These are phyloP conservation scores for Ctena decussata DNA, from an alignment of 2,888 invertebrate genomes.

Conservation along the genomic window DNA sequence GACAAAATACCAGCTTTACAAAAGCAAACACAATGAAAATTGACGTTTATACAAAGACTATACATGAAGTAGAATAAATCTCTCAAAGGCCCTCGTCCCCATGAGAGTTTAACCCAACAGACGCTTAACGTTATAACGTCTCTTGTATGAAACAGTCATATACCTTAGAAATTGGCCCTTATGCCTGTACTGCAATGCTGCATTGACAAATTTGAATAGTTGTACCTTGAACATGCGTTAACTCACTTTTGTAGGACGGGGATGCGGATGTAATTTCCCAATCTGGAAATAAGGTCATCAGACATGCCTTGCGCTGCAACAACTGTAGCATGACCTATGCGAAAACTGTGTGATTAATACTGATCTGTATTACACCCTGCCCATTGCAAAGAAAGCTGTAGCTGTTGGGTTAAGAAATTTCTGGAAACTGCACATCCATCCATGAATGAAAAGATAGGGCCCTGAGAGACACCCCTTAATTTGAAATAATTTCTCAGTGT, in stretches of 20 bases:
- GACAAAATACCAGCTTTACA: no score
- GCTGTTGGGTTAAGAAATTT: not conserved
- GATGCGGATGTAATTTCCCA: not conserved
- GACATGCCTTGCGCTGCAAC: not conserved
- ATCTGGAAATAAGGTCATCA: not conserved
- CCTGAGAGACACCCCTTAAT: not conserved
- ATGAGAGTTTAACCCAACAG: no score
- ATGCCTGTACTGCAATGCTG: no score
- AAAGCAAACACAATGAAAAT: no score
- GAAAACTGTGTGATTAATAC: not conserved
- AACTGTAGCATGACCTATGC: not conserved
- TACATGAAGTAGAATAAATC: no score
- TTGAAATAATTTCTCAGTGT: not conserved
- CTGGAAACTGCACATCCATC: not conserved
- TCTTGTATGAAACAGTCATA: no score
- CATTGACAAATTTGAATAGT: no score
- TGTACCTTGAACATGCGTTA: no score
- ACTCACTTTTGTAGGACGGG: not conserved
- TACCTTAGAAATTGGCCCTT: no score
- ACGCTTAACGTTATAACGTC: no score
- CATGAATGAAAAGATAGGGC: conserved; percentile 7
- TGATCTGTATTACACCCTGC: not conserved
- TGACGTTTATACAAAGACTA: no score
- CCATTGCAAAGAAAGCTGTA: not conserved
- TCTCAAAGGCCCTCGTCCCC: no score